phyloP scores from a whole-genome alignment of 2,113 vertebrate species.

The Mionectes macconnelli region DNA sequence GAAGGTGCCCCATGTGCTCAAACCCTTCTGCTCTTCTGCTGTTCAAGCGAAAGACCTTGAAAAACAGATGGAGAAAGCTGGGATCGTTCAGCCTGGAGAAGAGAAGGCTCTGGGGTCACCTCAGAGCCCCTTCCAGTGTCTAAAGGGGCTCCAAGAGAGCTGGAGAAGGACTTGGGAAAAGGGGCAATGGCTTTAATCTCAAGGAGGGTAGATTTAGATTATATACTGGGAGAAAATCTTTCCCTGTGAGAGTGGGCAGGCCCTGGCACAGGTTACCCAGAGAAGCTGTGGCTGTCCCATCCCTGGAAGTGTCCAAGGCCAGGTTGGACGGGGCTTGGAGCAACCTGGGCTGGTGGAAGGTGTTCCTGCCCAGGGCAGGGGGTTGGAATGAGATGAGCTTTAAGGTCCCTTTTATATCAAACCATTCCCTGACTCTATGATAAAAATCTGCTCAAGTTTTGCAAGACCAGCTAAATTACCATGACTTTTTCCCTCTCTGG shows the following conservation, averaged over 20 bases:
- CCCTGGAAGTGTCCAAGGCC: background rate
- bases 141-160: background rate
- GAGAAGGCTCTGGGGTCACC: background rate
- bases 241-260: background rate
- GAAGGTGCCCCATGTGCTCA: background rate
- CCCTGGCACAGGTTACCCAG: background rate
- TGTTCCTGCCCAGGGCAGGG: background rate
- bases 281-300: background rate
- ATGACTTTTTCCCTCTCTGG: background rate
- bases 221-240: background rate
- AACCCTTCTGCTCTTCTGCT: background rate
- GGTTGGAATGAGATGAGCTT: fast-evolving
- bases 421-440: background rate
- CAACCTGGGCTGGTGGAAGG: background rate
- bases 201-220: fast-evolving
- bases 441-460: background rate
- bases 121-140: background rate
- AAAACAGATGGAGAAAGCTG: background rate
- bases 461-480: background rate
- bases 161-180: background rate
- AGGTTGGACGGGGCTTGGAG: background rate
- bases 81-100: background rate
- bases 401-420: background rate
- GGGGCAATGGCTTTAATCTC: background rate
- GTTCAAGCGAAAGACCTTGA: background rate